Conservation (phyloP, 2,797 vertebrate genomes). For the Aphelocoma californica region DNA sequence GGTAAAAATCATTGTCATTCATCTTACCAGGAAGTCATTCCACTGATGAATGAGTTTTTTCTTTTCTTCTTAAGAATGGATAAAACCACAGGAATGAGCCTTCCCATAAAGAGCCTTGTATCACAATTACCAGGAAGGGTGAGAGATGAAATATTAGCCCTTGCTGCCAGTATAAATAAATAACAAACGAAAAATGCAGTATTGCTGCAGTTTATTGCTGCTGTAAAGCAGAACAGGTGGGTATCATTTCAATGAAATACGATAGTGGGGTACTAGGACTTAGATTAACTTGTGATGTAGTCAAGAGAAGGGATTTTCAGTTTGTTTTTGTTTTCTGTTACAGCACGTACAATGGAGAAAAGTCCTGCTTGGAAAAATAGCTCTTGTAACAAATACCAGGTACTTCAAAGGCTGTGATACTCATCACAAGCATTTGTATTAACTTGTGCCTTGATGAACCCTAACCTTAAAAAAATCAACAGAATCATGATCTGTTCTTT, state of each 20-base stretch:
- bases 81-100: constrained; percentile 60
- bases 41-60: constrained; percentile 31
- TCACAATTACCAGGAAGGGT: constrained; percentile 50
- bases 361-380: background rate
- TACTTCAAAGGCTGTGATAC: background rate
- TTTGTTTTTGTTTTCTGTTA: background rate
- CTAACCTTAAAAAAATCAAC: background rate
- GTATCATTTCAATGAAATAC: background rate
- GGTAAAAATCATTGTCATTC: background rate
- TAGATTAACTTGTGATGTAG: background rate
- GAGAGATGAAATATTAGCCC: constrained; percentile 38
- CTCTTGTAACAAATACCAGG: background rate
- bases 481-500: background rate
- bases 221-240: background rate
- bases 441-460: background rate
- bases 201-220: background rate
- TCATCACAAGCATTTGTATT: background rate
- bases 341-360: background rate
- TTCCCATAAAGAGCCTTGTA: background rate
- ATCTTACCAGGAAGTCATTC: constrained; percentile 40
- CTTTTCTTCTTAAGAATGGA: constrained; percentile 43
- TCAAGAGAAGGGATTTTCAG: background rate
- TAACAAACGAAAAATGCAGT: background rate
- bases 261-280: background rate
- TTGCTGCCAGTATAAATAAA: constrained; percentile 32